Conservation (phyloP, 2,888 invertebrate species). For the Noctua janthe region DNA sequence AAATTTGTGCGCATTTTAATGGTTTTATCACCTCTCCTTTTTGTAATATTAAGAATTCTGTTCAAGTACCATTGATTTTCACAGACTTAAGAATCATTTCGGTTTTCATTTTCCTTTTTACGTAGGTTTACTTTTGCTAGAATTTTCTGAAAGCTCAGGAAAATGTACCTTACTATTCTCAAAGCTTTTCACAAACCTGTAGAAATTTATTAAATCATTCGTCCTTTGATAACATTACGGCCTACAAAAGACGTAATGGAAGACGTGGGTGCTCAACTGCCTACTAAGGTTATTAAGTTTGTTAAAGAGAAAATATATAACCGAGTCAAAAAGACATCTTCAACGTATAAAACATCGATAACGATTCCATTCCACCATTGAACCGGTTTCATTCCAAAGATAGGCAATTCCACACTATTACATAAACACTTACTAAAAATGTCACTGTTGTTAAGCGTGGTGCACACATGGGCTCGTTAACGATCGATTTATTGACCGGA, state of each 20-base stretch:
- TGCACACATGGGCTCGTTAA: conserved; percentile 43
- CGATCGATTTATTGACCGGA: conserved; percentile 34
- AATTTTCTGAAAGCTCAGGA: background rate
- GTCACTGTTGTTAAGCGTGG: conserved; percentile 66
- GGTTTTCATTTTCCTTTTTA: background rate
- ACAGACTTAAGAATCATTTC: too few relatives aligned
- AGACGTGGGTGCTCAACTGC: conserved; percentile 27
- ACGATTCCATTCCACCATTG: conserved; percentile 49
- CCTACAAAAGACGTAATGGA: conserved; percentile 21
- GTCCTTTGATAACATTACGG: conserved; percentile 5
- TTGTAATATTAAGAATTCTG: background rate
- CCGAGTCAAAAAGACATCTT: conserved; percentile 20
- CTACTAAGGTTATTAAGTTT: conserved; percentile 37
- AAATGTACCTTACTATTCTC: background rate
- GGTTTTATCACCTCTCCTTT: background rate
- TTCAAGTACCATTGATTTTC: background rate
- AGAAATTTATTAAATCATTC: background rate
- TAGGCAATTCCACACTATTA: conserved; percentile 69
- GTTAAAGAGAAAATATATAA: conserved; percentile 39
- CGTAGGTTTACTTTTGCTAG: background rate
- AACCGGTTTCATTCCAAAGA: conserved; percentile 69
- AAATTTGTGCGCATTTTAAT: conserved; percentile 14
- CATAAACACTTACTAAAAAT: conserved; percentile 73
- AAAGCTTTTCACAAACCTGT: background rate
- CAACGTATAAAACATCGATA: conserved; percentile 55